Percentiles rank a stretch among this genome's conserved stretches.
These are phyloP conservation scores for Thysanoteuthis rhombus DNA, from an alignment of 2,888 invertebrate genomes.

Conservation along the genomic window DNA sequence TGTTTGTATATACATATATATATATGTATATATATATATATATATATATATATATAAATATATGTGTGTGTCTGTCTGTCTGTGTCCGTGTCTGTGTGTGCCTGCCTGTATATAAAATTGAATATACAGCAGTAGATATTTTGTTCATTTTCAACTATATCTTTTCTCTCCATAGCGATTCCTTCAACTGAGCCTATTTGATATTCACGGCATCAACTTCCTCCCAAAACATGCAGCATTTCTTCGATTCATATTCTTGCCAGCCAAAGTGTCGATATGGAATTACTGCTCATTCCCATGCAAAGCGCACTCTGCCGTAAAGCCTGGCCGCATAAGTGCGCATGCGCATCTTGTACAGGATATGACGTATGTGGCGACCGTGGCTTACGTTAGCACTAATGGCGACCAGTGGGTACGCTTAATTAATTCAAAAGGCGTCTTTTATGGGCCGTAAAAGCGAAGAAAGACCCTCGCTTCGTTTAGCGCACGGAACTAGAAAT, in stretches of 20 bases:
- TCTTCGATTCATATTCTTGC: neutral
- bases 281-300: neutral
- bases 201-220: neutral
- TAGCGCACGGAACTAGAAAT: neutral
- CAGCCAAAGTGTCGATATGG: neutral
- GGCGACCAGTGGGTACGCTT: neutral
- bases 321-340: neutral
- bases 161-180: neutral
- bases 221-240: neutral
- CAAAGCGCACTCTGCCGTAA: neutral
- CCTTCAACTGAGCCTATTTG: neutral
- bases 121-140: neutral
- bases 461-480: neutral
- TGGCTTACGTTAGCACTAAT: neutral
- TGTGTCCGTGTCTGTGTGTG: neutral
- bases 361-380: neutral
- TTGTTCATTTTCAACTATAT: neutral
- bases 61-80: neutral
- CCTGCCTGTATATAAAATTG: neutral
- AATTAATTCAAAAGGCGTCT: neutral
- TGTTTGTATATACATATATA: neutral
- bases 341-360: neutral
- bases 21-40: neutral
- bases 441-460: neutral
- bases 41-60: neutral